Evolutionary conservation across 2,888 invertebrate species (phyloP), one percentile per base, ranked within the genome.

Genomic region (Anthrax anthrax): DNA sequence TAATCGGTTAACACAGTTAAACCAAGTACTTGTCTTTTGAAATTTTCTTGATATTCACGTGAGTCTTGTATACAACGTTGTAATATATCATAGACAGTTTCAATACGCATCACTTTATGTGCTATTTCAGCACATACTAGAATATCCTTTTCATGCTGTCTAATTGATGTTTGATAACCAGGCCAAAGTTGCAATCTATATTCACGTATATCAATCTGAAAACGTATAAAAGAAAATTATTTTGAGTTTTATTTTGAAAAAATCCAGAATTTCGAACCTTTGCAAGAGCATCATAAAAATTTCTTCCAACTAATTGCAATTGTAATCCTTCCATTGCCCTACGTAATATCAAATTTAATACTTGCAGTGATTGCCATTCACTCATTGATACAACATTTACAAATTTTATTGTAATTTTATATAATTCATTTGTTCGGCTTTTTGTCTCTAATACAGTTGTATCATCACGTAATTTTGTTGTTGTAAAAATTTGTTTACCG

Each of bases 101-200:
- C 84, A 17, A 77, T 74, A 0, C 91, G 74, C 70, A 92, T 77
- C 0, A 91, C 81, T 69, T 92, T 92, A 59, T 87, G 87, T 0
- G 80, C 73, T 1, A 91, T 77, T 62, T 92, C 91, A 0, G 80
- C 74, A 41, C 83, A 83, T 71, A 94, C 72, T 16, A 94, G 64
- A 16, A 92, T 74, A 3, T 76, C 70, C 0, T 70, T 65, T 61
- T 94, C 92, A 58, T 86, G 84, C 56, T 89, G 86, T 2, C 87
- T 76, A 37, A 92, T 88, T 0, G 86, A 81, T 0, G 91, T 89
- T 16, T 81, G 71, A 54, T 84, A 87, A 0, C 89, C 89, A 0
- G 88, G 88, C 86, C 87, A 87, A 1, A 90, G 65, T 59, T 86
- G 81, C n/a, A 90, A 57, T 27, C 70, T 72, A 52, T 70, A 73